Evolutionary conservation across 2,888 invertebrate genomes (phyloP), one percentile per base, ranked within the genome.

Genomic region (Silvanus unidentatus): DNA sequence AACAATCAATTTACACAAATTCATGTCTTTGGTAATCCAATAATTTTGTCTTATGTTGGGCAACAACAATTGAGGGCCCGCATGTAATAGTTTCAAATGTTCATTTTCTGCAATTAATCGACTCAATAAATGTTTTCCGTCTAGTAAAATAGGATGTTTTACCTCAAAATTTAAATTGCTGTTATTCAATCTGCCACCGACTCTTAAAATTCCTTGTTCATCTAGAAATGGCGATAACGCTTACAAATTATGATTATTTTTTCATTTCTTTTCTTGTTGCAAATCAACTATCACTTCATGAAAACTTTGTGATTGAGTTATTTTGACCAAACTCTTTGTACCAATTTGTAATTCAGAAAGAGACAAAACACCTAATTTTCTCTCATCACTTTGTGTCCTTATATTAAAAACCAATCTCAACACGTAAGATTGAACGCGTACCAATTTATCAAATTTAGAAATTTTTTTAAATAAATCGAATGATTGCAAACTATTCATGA

Each of bases 161-260:
- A 42, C n/a, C 5, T 32, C 32, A 12, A 12, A 3, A 3, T 32
- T n/a, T n/a, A 32, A 32, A 32, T 32, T 32, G 3, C 47, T 16
- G n/a, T 50, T 42, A 1, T 14, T 16, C n/a, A 52, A 15, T 12
- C 49, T 39, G 27, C 49, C 52, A 4, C 47, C 45, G 1, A 52
- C 45, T 37, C 52, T 32, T 9, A 45, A 9, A 12, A 51, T 39
- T 9, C 16, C 32, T n/a, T 44, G n/a, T 3, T 43, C 15, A 39
- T 52, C 49, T 9, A 49, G 2, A 45, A 52, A 52, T 10, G 43
- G 49, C 16, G 32, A 12, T 32, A 32, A 32, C n/a, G 22, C 3
- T 22, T 5, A 22, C 32, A 32, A 9, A 12, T 32, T 32, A 12
- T 12, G 32, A n/a, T n/a, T n/a, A n/a, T n/a, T n/a, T 12, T 32